Conservation (phyloP, 2,797 vertebrate species). For the Gymnodraco acuticeps region DNA sequence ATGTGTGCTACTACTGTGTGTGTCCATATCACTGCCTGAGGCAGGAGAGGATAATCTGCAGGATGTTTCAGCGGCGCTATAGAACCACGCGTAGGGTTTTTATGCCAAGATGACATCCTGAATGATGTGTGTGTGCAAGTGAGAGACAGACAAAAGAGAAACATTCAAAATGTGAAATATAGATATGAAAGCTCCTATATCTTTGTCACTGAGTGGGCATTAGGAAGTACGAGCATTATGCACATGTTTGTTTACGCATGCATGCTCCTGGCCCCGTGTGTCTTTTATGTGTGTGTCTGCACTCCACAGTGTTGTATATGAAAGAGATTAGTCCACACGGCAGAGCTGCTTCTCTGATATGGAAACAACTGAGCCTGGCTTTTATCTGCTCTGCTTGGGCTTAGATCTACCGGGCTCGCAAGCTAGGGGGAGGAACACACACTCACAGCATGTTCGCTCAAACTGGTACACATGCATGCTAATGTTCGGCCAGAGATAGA, state of each 20-base stretch:
- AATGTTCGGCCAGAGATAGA: constrained; percentile 32
- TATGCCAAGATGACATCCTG: constrained; percentile 58
- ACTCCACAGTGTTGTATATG: constrained; percentile 54
- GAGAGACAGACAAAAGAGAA: constrained; percentile 5
- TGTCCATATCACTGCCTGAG: constrained; percentile 55
- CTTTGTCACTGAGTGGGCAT: constrained; percentile 40
- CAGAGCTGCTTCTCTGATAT: constrained; percentile 71
- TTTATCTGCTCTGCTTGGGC: constrained; percentile 68
- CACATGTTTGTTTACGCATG: constrained; percentile 51
- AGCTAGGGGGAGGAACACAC: constrained; percentile 30
- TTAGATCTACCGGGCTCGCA: constrained; percentile 59
- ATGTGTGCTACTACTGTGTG: constrained; percentile 23
- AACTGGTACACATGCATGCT: constrained; percentile 37
- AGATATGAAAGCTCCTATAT: constrained; percentile 27
- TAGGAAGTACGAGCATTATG: constrained; percentile 29
- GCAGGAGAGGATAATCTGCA: constrained; percentile 76
- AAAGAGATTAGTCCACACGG: constrained; percentile 65
- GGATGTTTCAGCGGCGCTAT: constrained; percentile 72
- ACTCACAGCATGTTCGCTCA: constrained; percentile 34
- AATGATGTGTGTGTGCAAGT: constrained; percentile 22
- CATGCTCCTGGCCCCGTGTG: constrained; percentile 29
- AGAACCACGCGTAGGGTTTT: constrained; percentile 61
- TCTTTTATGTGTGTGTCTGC: constrained; percentile 47
- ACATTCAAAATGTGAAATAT: constrained; percentile 21
- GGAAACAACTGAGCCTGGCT: constrained; percentile 65